Percentiles rank a stretch among this genome's conserved stretches.
These are phyloP conservation scores for Pelmatolapia mariae DNA, from an alignment of 2,113 vertebrate genomes.

Conservation along the genomic window DNA sequence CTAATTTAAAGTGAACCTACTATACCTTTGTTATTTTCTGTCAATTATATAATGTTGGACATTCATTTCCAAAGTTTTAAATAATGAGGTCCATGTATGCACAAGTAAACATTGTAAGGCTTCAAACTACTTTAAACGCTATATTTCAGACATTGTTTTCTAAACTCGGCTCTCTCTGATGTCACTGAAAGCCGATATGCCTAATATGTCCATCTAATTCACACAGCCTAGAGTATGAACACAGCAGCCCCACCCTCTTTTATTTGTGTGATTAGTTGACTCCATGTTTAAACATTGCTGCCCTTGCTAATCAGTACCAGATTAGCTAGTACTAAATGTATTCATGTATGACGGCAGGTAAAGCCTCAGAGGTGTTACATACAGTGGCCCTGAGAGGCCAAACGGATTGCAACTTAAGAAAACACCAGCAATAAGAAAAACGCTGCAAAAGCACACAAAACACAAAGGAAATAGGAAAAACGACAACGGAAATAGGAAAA, in stretches of 20 bases:
- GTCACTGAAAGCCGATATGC: background rate
- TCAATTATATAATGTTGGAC: background rate
- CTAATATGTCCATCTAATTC: background rate
- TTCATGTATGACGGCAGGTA: fast-evolving
- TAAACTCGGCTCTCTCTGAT: background rate
- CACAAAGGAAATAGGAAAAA: no score
- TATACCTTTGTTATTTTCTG: background rate
- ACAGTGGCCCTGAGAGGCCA: no score
- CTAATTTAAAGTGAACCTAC: background rate
- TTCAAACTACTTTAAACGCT: background rate
- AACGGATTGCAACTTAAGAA: no score
- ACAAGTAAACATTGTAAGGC: background rate
- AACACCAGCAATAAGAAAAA: no score
- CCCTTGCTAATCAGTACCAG: background rate
- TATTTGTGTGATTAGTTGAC: background rate
- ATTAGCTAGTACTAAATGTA: background rate
- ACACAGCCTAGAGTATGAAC: background rate
- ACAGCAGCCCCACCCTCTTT: background rate
- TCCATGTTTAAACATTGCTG: background rate
- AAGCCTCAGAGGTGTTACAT: background rate
- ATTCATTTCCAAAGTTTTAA: background rate
- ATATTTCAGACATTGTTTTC: background rate
- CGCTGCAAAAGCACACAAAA: no score
- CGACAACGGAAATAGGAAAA: no score
- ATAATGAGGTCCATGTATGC: background rate